Conservation (phyloP, 2,888 invertebrate species). For the Meghimatium bilineatum region DNA sequence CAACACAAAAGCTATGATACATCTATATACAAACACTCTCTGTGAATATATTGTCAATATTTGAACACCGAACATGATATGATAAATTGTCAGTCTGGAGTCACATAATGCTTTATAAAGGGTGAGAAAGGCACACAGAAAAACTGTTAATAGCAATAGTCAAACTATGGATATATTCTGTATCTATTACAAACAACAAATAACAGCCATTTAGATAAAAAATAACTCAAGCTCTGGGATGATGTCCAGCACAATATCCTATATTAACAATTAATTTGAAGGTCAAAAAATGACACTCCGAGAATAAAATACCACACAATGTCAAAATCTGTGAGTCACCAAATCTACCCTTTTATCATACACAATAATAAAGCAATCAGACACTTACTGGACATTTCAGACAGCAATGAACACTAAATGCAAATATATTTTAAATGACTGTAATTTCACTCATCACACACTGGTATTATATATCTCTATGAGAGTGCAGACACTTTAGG, state of each 20-base stretch:
- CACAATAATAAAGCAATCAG: too few relatives aligned
- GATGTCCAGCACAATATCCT: neutral
- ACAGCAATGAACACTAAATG: too few relatives aligned
- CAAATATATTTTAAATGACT: too few relatives aligned
- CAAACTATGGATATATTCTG: neutral
- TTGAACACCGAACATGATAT: conserved; percentile 8
- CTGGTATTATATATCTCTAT: too few relatives aligned
- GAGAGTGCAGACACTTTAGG: too few relatives aligned
- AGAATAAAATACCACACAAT: neutral
- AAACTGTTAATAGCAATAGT: conserved; percentile 37
- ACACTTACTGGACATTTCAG: too few relatives aligned
- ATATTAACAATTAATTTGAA: neutral
- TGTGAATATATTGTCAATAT: conserved; percentile 21
- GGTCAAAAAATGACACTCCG: too few relatives aligned
- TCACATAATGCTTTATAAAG: neutral
- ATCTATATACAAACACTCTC: conserved; percentile 35
- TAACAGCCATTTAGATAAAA: neutral
- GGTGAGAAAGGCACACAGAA: conserved; percentile 41
- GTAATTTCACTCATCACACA: too few relatives aligned
- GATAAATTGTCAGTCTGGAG: conserved; percentile 16
- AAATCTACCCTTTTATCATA: too few relatives aligned
- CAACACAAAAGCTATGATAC: conserved; percentile 37
- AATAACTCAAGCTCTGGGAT: conserved; percentile 26
- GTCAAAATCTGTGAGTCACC: neutral
- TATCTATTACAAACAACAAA: conserved; percentile 16